These are phyloP conservation scores for Magallana ariakensis DNA, from an alignment of 1,140 invertebrate species.

Conservation along the genomic window DNA sequence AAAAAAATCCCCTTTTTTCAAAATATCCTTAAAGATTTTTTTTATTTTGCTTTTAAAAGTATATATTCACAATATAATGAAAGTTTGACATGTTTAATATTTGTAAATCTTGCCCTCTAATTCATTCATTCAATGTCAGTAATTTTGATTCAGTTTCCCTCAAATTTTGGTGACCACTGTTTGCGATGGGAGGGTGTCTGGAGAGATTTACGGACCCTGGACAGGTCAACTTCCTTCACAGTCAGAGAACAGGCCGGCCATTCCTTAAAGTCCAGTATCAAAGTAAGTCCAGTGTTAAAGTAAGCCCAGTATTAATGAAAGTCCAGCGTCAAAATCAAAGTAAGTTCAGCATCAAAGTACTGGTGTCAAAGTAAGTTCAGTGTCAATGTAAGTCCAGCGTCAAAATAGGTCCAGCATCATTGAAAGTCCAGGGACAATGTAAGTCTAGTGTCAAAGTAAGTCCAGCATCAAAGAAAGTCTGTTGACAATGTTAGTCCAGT, in stretches of 20 bases:
- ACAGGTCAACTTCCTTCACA: conserved; percentile 85
- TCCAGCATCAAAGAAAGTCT: no score
- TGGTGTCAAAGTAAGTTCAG: background rate
- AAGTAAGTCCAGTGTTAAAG: conserved; percentile 61
- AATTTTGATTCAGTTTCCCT: conserved; percentile 72
- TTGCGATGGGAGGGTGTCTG: conserved; percentile 91
- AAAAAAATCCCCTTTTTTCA: background rate
- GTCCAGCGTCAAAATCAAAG: conserved; percentile 77
- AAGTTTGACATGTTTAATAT: background rate
- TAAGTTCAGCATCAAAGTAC: conserved; percentile 47
- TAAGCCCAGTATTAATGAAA: no score
- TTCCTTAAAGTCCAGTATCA: conserved; percentile 90
- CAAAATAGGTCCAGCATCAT: no score
- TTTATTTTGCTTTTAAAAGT: no score
- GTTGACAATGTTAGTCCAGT: no score
- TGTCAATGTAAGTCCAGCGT: background rate
- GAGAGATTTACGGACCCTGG: conserved; percentile 86
- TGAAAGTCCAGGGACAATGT: no score
- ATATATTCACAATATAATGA: background rate
- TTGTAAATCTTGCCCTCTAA: conserved; percentile 19
- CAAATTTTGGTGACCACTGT: conserved; percentile 83
- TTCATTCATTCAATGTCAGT: no score
- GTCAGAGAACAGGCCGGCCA: conserved; percentile 91
- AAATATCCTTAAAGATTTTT: no score
- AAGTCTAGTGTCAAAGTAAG: no score